A percentile compares a stretch with the other conserved stretches of the same genome.
phyloP scores from a whole-genome alignment of 2,888 invertebrate genomes.

The Meteorus colon region DNA sequence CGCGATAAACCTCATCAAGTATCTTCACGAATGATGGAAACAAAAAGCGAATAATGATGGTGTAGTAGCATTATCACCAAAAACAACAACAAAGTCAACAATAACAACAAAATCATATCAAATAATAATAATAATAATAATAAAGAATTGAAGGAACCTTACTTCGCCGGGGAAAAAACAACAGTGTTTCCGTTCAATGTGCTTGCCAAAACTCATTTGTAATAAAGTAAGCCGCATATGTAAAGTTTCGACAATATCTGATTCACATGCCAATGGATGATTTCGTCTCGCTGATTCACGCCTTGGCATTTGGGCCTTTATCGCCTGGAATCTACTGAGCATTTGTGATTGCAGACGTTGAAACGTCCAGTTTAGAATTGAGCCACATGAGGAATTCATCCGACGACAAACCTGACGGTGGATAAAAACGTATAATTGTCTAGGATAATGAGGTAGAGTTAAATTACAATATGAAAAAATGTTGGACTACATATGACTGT shows the following conservation, averaged over 20 bases:
- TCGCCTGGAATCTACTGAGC: slow-evolving; percentile 87
- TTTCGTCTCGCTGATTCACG: slow-evolving; percentile 92
- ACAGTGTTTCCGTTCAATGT: slow-evolving; percentile 93
- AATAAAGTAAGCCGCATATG: slow-evolving; percentile 93
- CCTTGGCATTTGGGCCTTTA: slow-evolving; percentile 93
- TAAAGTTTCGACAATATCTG: slow-evolving; percentile 93
- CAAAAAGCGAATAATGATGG: neutral
- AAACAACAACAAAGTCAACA: no score
- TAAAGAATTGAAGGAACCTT: slow-evolving; percentile 60
- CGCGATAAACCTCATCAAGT: slow-evolving; percentile 91
- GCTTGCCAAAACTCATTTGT: slow-evolving; percentile 96
- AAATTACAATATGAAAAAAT: slow-evolving; percentile 70
- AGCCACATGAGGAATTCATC: slow-evolving; percentile 87
- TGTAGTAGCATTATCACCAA: no score
- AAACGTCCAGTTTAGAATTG: slow-evolving; percentile 89
- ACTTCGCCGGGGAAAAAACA: slow-evolving; percentile 97
- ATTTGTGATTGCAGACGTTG: slow-evolving; percentile 89
- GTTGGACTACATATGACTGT: slow-evolving; percentile 80
- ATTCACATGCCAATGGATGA: slow-evolving; percentile 92
- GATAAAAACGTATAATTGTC: slow-evolving; percentile 20
- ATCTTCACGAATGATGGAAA: slow-evolving; percentile 75
- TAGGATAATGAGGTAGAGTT: slow-evolving; percentile 16
- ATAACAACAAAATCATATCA: no score
- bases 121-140: slow-evolving; percentile 16
- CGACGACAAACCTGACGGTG: slow-evolving; percentile 83